Percentiles rank a stretch among this genome's conserved stretches.
Conservation (phyloP, 2,113 vertebrate genomes). For the Hystrix cristata region DNA sequence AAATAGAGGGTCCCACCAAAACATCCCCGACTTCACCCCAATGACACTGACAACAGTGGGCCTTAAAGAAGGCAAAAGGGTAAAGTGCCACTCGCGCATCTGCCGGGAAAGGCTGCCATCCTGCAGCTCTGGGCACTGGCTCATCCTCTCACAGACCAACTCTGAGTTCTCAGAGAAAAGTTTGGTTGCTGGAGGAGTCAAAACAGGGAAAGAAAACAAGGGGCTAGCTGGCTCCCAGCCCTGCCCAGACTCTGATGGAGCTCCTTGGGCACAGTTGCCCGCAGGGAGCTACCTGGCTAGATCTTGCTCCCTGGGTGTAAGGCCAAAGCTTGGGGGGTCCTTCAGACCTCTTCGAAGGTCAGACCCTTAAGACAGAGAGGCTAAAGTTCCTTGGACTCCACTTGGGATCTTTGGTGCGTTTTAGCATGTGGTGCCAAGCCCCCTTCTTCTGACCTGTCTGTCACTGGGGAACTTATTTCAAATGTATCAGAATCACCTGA, state of each 20-base stretch:
- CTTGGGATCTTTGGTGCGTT: not conserved
- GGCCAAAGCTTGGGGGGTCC: not conserved
- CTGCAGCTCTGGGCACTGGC: fast-evolving
- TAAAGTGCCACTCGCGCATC: not conserved
- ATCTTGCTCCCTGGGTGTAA: not conserved
- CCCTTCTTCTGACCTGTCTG: not conserved
- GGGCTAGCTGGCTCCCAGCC: not conserved
- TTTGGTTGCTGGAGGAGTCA: not conserved
- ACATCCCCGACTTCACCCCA: not conserved
- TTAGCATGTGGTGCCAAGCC: not conserved
- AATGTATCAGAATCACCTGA: not conserved
- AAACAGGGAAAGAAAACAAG: not conserved
- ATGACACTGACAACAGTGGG: not conserved
- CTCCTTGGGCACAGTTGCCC: not conserved
- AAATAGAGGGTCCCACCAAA: not conserved
- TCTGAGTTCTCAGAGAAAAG: not conserved
- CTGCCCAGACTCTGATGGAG: not conserved
- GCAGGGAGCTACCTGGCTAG: not conserved
- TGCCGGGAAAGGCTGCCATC: not conserved
- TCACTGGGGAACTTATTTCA: not conserved
- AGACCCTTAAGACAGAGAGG: not conserved
- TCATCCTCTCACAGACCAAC: not conserved
- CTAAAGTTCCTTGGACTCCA: not conserved
- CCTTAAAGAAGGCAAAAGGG: not conserved
- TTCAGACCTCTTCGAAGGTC: not conserved